A percentile compares a stretch with the other conserved stretches of the same genome.
Conservation (phyloP, 1,140 invertebrate genomes). For the Branchinecta lynchi region DNA sequence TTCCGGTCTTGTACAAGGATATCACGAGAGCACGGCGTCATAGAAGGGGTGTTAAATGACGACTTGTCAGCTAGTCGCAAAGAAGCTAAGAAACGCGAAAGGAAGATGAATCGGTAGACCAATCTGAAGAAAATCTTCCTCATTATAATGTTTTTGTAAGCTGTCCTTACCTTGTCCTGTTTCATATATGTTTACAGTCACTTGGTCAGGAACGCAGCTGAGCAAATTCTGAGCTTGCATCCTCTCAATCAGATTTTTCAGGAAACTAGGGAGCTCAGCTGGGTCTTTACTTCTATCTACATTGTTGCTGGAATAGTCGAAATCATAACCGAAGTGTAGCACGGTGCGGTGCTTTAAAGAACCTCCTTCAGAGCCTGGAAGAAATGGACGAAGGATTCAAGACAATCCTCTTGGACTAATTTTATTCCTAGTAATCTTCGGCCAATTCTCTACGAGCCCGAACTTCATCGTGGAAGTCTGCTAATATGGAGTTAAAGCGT, state of each 20-base stretch:
- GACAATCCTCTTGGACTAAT: too few species aligned
- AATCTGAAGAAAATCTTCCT: slow-evolving; percentile 14
- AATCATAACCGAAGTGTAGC: slow-evolving; percentile 87
- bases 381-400: too few species aligned
- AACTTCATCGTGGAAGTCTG: too few species aligned
- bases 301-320: slow-evolving; percentile 75
- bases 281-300: slow-evolving; percentile 52
- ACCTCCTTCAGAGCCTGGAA: slow-evolving; percentile 24
- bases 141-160: not conserved
- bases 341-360: slow-evolving; percentile 69
- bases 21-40: too few species aligned
- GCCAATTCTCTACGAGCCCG: too few species aligned
- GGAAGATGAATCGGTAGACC: not conserved
- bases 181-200: slow-evolving; percentile 80
- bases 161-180: slow-evolving; percentile 63
- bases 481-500: too few species aligned
- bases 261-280: slow-evolving; percentile 45
- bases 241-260: slow-evolving; percentile 40
- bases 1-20: too few species aligned
- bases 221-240: not conserved
- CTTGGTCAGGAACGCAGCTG: slow-evolving; percentile 52
- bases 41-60: too few species aligned
- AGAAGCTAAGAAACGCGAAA: not conserved
- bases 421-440: too few species aligned
- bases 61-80: too few species aligned